A percentile compares a stretch with the other conserved stretches of the same genome.
Evolutionary conservation across 2,797 vertebrate species (phyloP).

Genomic region (Pseudotriccus pelzelni): DNA sequence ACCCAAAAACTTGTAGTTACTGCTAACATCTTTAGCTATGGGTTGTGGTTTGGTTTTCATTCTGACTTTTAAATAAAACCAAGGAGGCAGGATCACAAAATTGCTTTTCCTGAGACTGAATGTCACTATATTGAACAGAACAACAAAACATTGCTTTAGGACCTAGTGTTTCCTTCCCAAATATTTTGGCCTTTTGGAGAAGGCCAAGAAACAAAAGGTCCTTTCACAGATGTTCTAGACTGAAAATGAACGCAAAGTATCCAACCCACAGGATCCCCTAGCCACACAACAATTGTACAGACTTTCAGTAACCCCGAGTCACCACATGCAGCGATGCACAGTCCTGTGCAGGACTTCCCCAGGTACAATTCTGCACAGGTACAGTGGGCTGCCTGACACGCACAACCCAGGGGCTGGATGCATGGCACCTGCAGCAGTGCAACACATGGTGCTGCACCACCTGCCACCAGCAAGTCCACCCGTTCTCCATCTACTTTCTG

Average conservation of each 20-base stretch:
- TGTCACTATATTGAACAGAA: neutral
- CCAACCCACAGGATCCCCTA: neutral
- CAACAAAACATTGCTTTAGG: neutral
- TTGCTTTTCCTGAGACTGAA: neutral
- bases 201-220: neutral
- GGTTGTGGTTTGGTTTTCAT: neutral
- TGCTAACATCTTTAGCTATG: neutral
- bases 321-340: fast-evolving
- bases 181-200: neutral
- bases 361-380: fast-evolving
- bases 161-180: neutral
- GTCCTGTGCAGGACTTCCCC: neutral
- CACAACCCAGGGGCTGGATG: neutral
- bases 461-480: neutral
- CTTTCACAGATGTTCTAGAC: neutral
- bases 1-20: neutral
- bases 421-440: neutral
- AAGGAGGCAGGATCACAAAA: neutral
- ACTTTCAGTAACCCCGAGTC: neutral
- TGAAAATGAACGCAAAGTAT: neutral
- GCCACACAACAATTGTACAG: fast-evolving
- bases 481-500: neutral
- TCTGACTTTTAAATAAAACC: neutral
- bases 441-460: fast-evolving
- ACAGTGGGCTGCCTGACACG: too few relatives aligned